Conservation (phyloP, 1,140 invertebrate species). For the Aphaenogaster ashmeadi region DNA sequence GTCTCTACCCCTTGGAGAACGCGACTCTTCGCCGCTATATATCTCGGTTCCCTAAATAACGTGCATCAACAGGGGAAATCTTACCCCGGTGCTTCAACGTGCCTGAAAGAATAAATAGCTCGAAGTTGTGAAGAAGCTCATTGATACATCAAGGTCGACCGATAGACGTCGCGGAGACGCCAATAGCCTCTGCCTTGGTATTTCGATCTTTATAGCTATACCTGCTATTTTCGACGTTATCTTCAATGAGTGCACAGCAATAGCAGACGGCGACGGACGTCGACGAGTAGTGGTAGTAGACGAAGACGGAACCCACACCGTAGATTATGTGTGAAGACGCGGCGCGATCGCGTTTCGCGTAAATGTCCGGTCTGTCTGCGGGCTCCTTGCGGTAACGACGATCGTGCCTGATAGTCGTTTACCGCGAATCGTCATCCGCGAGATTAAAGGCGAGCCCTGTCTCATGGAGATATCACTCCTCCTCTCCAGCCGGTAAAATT, state of each 20-base stretch:
- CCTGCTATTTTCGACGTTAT: neutral
- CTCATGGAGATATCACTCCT: conserved; percentile 35
- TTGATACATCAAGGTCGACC: neutral
- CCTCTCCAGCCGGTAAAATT: conserved; percentile 71
- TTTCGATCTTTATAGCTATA: neutral
- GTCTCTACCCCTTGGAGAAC: neutral
- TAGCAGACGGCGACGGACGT: neutral
- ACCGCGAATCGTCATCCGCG: conserved; percentile 24
- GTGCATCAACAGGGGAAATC: conserved; percentile 5
- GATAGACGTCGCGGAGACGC: neutral
- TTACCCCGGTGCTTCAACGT: neutral
- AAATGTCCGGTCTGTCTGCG: conserved; percentile 43
- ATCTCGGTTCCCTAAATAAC: conserved; percentile 30
- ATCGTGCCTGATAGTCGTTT: conserved; percentile 5
- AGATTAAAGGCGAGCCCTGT: conserved; percentile 51
- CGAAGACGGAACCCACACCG: neutral
- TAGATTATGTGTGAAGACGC: neutral
- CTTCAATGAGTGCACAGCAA: neutral
- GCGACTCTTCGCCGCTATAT: neutral
- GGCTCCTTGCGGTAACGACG: conserved; percentile 19
- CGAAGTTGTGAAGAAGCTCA: neutral
- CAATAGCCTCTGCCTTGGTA: neutral
- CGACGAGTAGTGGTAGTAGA: neutral
- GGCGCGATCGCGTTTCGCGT: neutral
- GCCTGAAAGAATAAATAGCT: conserved; percentile 1